phyloP scores from a whole-genome alignment of 2,113 vertebrate species.

The Limnothrissa miodon region DNA sequence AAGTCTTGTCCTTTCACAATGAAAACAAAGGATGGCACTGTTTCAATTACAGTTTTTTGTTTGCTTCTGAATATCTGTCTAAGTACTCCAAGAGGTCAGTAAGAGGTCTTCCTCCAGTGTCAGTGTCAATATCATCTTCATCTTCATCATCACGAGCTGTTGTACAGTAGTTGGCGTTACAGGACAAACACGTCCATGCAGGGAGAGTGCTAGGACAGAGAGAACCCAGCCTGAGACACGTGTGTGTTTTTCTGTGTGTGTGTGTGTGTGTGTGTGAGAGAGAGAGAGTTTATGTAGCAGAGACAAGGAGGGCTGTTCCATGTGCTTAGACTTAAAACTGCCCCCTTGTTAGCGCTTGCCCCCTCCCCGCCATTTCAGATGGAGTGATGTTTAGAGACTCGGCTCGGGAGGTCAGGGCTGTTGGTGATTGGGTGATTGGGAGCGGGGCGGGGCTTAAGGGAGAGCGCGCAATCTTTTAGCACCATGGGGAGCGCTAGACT shows the following conservation, averaged over 20 bases:
- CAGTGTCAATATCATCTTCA: slow-evolving; percentile 25
- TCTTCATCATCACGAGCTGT: neutral
- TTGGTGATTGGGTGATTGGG: neutral
- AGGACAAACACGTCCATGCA: slow-evolving; percentile 40
- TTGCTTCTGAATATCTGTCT: slow-evolving; percentile 13
- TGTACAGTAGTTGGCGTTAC: slow-evolving; percentile 26
- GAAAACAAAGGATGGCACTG: slow-evolving; percentile 57
- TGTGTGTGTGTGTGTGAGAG: slow-evolving; percentile 27
- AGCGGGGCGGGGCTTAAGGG: slow-evolving; percentile 54
- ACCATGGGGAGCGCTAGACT: slow-evolving; percentile 74
- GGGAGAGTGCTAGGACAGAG: neutral
- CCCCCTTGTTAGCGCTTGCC: slow-evolving; percentile 38
- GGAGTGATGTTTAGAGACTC: neutral
- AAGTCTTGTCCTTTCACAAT: slow-evolving; percentile 45
- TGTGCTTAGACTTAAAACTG: slow-evolving; percentile 52
- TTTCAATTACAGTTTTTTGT: slow-evolving; percentile 35
- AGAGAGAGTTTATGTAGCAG: neutral
- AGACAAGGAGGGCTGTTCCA: slow-evolving; percentile 26
- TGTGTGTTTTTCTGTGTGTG: slow-evolving; percentile 20
- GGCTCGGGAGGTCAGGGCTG: neutral
- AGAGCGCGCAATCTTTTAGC: slow-evolving; percentile 75
- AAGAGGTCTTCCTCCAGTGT: slow-evolving; percentile 31
- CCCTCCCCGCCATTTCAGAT: slow-evolving; percentile 46
- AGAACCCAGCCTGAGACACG: slow-evolving; percentile 34
- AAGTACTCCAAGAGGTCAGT: slow-evolving; percentile 47